These are phyloP conservation scores for Drosophila carrolli DNA, from an alignment of 1,140 invertebrate genomes.

Conservation along the genomic window DNA sequence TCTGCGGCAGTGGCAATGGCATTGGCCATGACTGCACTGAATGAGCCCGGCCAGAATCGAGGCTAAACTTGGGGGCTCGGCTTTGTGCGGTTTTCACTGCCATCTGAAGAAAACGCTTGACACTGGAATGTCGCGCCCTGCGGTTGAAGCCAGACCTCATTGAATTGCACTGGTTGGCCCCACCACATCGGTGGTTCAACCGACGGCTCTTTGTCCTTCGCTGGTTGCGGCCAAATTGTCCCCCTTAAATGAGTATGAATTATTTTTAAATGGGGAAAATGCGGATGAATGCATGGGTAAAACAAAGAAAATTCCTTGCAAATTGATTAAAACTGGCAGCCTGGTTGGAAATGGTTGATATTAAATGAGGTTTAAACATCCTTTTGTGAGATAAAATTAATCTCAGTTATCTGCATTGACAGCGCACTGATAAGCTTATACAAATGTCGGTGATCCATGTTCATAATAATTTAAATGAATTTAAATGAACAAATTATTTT, in stretches of 20 bases:
- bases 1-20: constrained; percentile 26
- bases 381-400: neutral
- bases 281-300: constrained; percentile 3
- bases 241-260: constrained; percentile 54
- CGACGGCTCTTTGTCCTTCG: constrained; percentile 19
- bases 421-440: too few relatives aligned
- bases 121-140: constrained; percentile 51
- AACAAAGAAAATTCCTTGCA: constrained; percentile 31
- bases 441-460: too few relatives aligned
- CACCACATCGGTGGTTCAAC: neutral
- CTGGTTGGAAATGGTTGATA: neutral
- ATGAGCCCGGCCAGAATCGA: constrained; percentile 11
- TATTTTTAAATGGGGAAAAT: constrained; percentile 26
- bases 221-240: neutral
- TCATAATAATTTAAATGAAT: too few relatives aligned
- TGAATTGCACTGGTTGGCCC: constrained; percentile 34
- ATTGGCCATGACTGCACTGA: constrained; percentile 56
- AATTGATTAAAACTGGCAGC: constrained; percentile 28
- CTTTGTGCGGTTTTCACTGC: constrained; percentile 37
- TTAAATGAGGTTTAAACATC: constrained; percentile 19
- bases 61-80: constrained; percentile 15
- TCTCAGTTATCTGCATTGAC: neutral
- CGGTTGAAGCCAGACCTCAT: constrained; percentile 39
- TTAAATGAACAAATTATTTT: too few relatives aligned
- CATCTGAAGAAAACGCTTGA: constrained; percentile 43